Base-by-base conservation (phyloP, 2,797 vertebrate genomes). In the Allobates femoralis region DNA sequence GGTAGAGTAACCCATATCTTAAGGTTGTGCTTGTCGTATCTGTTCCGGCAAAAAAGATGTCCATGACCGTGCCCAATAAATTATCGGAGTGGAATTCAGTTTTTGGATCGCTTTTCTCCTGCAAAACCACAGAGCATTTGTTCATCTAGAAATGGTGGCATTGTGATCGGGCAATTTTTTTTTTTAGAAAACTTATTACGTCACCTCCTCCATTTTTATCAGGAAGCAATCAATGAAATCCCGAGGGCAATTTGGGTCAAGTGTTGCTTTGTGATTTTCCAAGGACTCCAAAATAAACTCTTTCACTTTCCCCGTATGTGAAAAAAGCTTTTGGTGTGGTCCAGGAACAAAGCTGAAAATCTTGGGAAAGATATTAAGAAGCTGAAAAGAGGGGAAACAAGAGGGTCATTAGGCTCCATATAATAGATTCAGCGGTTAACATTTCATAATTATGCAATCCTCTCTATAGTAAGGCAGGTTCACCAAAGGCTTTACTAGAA, bases 261-360 rank as follows among this genome's bases (percentile, higher is more conserved):
- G 64, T 8, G 76, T 71, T 50, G 26, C 21, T 23, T 10, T 64
- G 53, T 85, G 84, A 11, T 19, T 28, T 28, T 73, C 30, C 51
- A 73, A 41, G 0, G 66, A 71, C 8, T 79, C 64, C 30, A 5
- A 88, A 75, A 95, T 77, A 86, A 96, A 96, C 8, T 3, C 5
- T 14, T 37, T 6, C 30, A 96, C 91, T 66, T 91, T 62, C 0
- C 3, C 3, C 8, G 95, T 95, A 90, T 95, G 95, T 64, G 0
- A 0, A 37, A 91, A 93, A 3, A 96, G 89, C 11, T 83, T 93
- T 79, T 94, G 93, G 79, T 96, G 95, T 12, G 92, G 93, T 7
- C 95, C 95, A 0, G 94, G 96, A 34, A 96, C 88, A 92, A 88
- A 0, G 91, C 85, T 85, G 95, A 56, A n/a, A 95, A 56, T 21